Percentiles rank a stretch among this genome's conserved stretches.
Conservation (phyloP, 2,797 vertebrate species). For the Eulemur albifrons region DNA sequence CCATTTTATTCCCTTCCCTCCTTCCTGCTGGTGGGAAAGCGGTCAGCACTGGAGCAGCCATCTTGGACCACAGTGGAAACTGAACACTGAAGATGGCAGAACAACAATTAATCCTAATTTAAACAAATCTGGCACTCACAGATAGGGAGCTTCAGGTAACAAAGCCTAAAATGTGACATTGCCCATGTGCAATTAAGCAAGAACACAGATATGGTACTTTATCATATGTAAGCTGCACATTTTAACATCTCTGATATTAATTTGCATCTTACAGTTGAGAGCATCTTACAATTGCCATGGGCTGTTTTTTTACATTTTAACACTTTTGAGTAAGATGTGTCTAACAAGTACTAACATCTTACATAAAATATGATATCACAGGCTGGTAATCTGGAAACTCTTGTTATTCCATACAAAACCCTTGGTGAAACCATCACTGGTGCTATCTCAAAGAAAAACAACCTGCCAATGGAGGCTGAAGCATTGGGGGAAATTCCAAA, state of each 20-base stretch:
- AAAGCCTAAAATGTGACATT: neutral
- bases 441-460: neutral
- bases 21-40: neutral
- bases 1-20: neutral
- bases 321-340: neutral
- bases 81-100: neutral
- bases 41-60: neutral
- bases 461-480: neutral
- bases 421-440: neutral
- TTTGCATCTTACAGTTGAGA: neutral
- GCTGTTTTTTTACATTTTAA: neutral
- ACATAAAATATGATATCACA: neutral
- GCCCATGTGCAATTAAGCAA: neutral
- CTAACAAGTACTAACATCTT: neutral
- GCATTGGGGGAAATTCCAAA: neutral
- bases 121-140: neutral
- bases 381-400: neutral
- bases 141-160: neutral
- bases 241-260: neutral
- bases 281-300: neutral
- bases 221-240: neutral
- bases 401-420: neutral
- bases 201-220: neutral
- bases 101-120: neutral
- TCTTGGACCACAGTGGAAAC: neutral